Conservation (phyloP, 2,888 invertebrate genomes). For the Pyrochroa serraticornis region DNA sequence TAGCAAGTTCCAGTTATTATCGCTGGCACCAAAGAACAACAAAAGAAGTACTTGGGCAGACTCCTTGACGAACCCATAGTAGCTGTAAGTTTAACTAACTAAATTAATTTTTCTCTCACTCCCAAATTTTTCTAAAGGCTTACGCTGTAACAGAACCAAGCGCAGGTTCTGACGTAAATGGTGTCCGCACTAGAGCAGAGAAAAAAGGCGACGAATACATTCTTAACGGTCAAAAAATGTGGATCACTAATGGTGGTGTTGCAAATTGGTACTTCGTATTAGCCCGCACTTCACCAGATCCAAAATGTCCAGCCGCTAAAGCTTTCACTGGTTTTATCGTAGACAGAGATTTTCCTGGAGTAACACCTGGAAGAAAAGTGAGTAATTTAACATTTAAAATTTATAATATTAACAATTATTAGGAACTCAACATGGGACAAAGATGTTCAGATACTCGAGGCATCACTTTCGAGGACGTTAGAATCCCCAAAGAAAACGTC, state of each 20-base stretch:
- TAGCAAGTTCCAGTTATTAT: constrained; percentile 88
- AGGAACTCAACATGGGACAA: constrained; percentile 76
- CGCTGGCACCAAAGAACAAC: constrained; percentile 85
- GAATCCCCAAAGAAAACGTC: constrained; percentile 74
- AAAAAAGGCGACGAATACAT: constrained; percentile 93
- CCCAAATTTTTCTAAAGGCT: constrained; percentile 62
- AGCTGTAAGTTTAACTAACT: constrained; percentile 65
- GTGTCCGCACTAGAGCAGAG: constrained; percentile 84
- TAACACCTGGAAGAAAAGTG: constrained; percentile 67
- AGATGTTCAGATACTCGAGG: constrained; percentile 73
- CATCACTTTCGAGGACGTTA: constrained; percentile 77
- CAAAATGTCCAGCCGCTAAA: constrained; percentile 79
- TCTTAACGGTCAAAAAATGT: constrained; percentile 92
- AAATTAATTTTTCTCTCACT: no score
- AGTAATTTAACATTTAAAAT: no score
- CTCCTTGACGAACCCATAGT: constrained; percentile 88
- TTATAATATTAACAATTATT: no score
- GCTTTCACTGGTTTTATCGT: constrained; percentile 79
- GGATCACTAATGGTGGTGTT: constrained; percentile 96
- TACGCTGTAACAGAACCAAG: constrained; percentile 96
- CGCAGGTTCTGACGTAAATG: constrained; percentile 93
- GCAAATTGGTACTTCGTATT: constrained; percentile 91
- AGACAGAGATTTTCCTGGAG: constrained; percentile 69
- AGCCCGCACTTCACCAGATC: constrained; percentile 87
- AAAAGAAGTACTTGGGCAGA: constrained; percentile 93